Evolutionary conservation across 2,888 invertebrate species (phyloP).

Genomic region (Orthosia gracilis): DNA sequence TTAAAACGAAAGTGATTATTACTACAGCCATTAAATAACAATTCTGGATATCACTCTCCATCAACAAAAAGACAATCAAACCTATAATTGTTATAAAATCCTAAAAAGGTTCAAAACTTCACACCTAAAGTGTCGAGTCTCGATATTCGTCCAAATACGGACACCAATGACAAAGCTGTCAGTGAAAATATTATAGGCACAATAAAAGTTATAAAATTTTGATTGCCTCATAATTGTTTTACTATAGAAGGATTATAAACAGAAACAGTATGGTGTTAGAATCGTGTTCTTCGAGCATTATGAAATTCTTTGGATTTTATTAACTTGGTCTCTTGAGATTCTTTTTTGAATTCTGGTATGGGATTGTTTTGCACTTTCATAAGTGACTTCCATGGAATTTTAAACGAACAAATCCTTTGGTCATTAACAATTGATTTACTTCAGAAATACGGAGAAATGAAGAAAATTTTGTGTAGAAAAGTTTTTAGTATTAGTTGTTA

Average conservation of each 20-base stretch:
- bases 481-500: too few relatives aligned
- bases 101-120: constrained; percentile 13
- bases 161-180: constrained; percentile 50
- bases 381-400: neutral
- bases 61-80: neutral
- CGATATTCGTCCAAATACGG: constrained; percentile 57
- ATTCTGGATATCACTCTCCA: neutral
- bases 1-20: neutral
- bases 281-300: constrained; percentile 41
- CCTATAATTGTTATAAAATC: neutral
- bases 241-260: constrained; percentile 55
- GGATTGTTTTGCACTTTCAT: constrained; percentile 8
- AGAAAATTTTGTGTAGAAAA: too few relatives aligned
- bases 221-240: constrained; percentile 68
- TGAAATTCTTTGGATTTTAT: constrained; percentile 50
- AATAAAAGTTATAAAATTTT: constrained; percentile 63
- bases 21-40: neutral
- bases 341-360: constrained; percentile 10
- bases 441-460: too few relatives aligned
- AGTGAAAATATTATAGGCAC: constrained; percentile 56
- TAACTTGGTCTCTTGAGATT: neutral
- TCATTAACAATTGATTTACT: neutral
- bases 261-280: constrained; percentile 60
- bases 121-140: constrained; percentile 4
- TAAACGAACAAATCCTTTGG: neutral